Conservation (phyloP, 2,888 invertebrate genomes). For the Hydroisotoma schaefferi region DNA sequence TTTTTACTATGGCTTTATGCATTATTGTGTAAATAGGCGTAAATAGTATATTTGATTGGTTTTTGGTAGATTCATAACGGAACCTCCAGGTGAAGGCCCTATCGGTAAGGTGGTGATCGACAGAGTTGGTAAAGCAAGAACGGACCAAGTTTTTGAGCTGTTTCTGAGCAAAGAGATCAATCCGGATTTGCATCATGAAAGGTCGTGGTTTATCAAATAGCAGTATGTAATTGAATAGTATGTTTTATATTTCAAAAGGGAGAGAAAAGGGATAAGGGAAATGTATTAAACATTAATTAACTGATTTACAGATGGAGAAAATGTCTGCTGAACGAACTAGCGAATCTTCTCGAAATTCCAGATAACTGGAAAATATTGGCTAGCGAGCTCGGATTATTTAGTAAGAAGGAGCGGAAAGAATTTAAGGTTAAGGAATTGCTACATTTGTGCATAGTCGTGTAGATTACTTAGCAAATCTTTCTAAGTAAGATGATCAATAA, state of each 20-base stretch:
- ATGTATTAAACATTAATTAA: conserved; percentile 6
- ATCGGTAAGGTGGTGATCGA: conserved; percentile 50
- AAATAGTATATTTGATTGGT: too few relatives aligned
- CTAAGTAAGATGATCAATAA: neutral
- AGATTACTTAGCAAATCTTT: neutral
- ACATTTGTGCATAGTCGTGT: neutral
- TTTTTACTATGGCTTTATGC: too few relatives aligned
- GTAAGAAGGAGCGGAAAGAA: conserved; percentile 47
- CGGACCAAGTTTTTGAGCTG: too few relatives aligned
- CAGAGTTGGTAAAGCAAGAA: too few relatives aligned
- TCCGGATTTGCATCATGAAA: too few relatives aligned
- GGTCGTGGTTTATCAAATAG: too few relatives aligned
- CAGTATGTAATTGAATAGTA: too few relatives aligned
- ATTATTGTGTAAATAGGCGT: too few relatives aligned
- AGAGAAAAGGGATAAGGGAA: conserved; percentile 17
- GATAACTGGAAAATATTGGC: conserved; percentile 51
- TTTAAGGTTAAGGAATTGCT: conserved; percentile 1
- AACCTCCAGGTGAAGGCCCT: too few relatives aligned
- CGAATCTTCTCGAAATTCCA: conserved; percentile 48
- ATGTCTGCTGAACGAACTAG: conserved; percentile 49
- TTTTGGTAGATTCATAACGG: too few relatives aligned
- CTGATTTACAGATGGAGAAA: conserved; percentile 47
- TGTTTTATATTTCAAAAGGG: conserved; percentile 3
- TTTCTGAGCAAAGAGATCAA: too few relatives aligned
- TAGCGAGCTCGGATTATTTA: conserved; percentile 50